A percentile compares a stretch with the other conserved stretches of the same genome.
Evolutionary conservation across 2,888 invertebrate species (phyloP).

Genomic region (Athrips mouffetella): DNA sequence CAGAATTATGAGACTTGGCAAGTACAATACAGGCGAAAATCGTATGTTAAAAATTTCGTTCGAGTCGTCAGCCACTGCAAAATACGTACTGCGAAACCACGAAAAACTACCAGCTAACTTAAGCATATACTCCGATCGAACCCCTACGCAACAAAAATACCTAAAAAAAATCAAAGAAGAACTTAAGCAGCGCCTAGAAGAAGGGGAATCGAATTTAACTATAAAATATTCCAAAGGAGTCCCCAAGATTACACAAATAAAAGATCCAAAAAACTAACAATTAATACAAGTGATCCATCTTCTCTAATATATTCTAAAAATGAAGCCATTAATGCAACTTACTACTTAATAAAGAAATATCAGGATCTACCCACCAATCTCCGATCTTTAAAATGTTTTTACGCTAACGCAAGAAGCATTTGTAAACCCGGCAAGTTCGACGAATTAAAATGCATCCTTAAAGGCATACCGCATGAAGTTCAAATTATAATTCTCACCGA

Average conservation of each 20-base stretch:
- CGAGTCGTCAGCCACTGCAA: constrained; percentile 17
- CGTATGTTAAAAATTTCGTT: constrained; percentile 28
- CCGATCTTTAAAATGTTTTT: constrained; percentile 18
- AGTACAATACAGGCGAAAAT: constrained; percentile 23
- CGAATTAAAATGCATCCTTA: constrained; percentile 17
- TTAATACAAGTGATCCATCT: neutral
- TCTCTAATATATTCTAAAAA: neutral
- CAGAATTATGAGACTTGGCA: constrained; percentile 27
- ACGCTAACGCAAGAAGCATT: constrained; percentile 20
- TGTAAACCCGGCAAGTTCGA: constrained; percentile 17
- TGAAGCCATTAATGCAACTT: constrained; percentile 9
- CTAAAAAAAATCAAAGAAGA: constrained; percentile 24
- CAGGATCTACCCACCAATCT: constrained; percentile 14
- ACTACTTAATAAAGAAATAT: constrained; percentile 18
- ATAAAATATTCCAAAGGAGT: constrained; percentile 32
- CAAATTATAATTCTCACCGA: constrained; percentile 25
- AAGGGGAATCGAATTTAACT: constrained; percentile 26
- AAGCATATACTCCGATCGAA: constrained; percentile 28
- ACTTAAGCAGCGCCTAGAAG: constrained; percentile 19
- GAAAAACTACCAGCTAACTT: constrained; percentile 22
- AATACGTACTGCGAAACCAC: constrained; percentile 23
- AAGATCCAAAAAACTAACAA: constrained; percentile 1
- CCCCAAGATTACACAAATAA: constrained; percentile 21
- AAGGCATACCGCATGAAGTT: constrained; percentile 10
- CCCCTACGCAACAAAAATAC: constrained; percentile 24